phyloP scores from a whole-genome alignment of 2,797 vertebrate species.

The Octomys mimax region DNA sequence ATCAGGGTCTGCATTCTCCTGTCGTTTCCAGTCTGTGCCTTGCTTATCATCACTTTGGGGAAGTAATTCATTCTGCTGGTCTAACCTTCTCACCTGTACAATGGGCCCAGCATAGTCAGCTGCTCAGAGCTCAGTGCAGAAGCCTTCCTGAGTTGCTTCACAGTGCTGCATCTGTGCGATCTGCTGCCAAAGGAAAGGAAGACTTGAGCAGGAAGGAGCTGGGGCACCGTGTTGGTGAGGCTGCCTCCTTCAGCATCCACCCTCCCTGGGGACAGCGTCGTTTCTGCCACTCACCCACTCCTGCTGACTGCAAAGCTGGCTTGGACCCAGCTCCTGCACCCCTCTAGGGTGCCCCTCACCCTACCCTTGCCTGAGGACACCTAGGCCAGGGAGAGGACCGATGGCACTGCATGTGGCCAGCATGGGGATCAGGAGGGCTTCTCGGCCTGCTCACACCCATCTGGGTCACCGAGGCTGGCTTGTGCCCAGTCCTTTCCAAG shows the following conservation, averaged over 20 bases:
- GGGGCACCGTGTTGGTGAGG: accelerated
- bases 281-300: accelerated
- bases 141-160: background rate
- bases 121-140: background rate
- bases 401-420: background rate
- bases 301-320: background rate
- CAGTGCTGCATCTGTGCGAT: background rate
- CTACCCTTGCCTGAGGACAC: background rate
- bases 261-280: background rate
- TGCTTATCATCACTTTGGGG: background rate
- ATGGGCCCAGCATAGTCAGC: background rate
- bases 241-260: background rate
- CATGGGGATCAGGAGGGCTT: background rate
- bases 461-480: no score
- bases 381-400: background rate
- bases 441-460: background rate
- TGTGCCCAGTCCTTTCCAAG: background rate
- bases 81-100: background rate
- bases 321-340: background rate
- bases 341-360: background rate
- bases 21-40: background rate
- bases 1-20: background rate
- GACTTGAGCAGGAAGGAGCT: background rate
- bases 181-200: background rate
- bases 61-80: background rate